phyloP scores from a whole-genome alignment of 2,888 invertebrate genomes.

The Netelia inedita region DNA sequence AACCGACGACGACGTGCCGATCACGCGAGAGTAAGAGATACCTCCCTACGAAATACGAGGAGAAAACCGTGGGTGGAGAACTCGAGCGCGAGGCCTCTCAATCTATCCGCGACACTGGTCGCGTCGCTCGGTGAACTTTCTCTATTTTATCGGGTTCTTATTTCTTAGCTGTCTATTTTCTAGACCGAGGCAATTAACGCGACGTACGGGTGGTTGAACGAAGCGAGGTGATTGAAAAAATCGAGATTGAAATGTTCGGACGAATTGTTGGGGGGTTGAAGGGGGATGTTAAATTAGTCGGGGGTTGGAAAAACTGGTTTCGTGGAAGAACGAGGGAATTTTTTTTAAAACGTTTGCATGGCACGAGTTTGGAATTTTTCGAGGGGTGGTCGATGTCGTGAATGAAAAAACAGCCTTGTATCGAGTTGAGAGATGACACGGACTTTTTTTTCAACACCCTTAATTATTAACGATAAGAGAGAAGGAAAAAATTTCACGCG shows the following conservation, averaged over 20 bases:
- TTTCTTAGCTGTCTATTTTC: neutral
- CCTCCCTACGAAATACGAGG: neutral
- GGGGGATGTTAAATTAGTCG: no score
- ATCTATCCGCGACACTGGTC: constrained; percentile 45
- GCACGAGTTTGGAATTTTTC: no score
- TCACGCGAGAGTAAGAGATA: constrained; percentile 16
- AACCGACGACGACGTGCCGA: constrained; percentile 17
- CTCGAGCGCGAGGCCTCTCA: constrained; percentile 34
- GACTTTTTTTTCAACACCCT: neutral
- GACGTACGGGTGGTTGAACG: neutral
- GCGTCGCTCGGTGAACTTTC: constrained; percentile 24
- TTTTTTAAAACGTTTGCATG: no score
- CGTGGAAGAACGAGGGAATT: no score
- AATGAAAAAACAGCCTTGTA: neutral
- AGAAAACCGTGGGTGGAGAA: constrained; percentile 60
- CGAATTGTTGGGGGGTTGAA: no score
- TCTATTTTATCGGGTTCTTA: constrained; percentile 11
- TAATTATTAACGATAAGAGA: neutral
- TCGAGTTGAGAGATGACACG: neutral
- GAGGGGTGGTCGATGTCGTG: no score
- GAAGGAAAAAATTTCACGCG: neutral
- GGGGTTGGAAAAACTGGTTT: no score
- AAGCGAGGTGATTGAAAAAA: neutral
- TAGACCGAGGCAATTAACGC: neutral
- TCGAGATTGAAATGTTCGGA: neutral